Evolutionary conservation across 2,113 vertebrate genomes (phyloP).

Genomic region (Petromus typicus): DNA sequence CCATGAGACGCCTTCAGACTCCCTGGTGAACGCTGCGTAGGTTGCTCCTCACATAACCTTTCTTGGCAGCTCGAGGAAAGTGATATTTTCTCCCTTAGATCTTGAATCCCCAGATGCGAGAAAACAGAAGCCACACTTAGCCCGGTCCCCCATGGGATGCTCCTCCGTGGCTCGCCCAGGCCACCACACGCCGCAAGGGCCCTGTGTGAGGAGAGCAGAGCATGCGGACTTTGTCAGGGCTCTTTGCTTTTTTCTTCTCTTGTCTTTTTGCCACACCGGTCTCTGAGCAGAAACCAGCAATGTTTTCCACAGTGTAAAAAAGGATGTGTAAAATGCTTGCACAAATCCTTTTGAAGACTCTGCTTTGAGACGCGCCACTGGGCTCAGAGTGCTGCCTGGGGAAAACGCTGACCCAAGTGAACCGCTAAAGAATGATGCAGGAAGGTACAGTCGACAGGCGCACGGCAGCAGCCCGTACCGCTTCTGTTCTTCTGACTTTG

Average conservation of each 20-base stretch:
- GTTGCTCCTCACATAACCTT: not conserved
- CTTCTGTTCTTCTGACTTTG: not conserved
- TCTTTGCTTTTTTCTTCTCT: not conserved
- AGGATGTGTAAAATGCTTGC: not conserved
- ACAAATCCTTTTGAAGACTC: not conserved
- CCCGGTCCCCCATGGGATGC: not conserved
- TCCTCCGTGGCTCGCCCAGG: not conserved
- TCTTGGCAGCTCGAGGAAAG: not conserved
- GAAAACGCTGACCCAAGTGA: not conserved
- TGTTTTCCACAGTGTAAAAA: not conserved
- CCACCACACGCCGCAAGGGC: not conserved
- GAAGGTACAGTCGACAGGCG: not conserved
- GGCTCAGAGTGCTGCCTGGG: not conserved
- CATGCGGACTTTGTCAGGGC: not conserved
- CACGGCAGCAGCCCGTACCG: not conserved
- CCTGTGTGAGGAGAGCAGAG: not conserved
- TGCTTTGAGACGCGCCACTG: rapidly evolving
- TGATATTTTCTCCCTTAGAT: not conserved
- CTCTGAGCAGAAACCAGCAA: not conserved
- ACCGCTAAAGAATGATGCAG: not conserved
- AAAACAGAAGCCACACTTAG: not conserved
- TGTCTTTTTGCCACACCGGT: not conserved
- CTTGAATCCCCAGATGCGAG: not conserved
- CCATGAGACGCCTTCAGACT: not conserved
- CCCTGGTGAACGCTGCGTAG: not conserved